A percentile compares a stretch with the other conserved stretches of the same genome.
phyloP scores from a whole-genome alignment of 1,140 invertebrate species.

The Amphibalanus amphitrite region DNA sequence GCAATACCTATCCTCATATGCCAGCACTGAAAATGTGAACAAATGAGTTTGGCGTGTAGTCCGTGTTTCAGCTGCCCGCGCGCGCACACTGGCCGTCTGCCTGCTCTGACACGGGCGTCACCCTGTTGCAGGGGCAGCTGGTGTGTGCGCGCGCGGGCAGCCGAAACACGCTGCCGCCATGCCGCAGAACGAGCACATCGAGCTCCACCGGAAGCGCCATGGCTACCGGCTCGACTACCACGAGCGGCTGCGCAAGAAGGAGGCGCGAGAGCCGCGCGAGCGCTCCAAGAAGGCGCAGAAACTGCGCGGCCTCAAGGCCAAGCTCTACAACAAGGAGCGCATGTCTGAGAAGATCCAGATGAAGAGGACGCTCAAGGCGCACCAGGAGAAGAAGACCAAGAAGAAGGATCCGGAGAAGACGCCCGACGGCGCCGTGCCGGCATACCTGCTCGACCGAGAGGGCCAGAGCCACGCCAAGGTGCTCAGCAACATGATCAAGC shows the following conservation, averaged over 20 bases:
- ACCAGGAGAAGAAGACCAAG: slow-evolving; percentile 78
- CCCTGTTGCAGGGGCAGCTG: slow-evolving; percentile 1
- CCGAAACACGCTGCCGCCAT: slow-evolving; percentile 30
- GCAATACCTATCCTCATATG: too few relatives aligned
- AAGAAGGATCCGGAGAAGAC: slow-evolving; percentile 58
- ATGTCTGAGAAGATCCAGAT: slow-evolving; percentile 97
- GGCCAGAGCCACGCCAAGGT: slow-evolving; percentile 86
- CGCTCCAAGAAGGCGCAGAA: slow-evolving; percentile 74
- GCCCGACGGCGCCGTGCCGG: slow-evolving; percentile 79
- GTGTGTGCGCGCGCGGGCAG: background rate
- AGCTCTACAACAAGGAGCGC: slow-evolving; percentile 90
- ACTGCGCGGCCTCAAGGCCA: slow-evolving; percentile 89
- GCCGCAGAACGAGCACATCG: slow-evolving; percentile 99
- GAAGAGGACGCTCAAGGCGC: slow-evolving; percentile 90
- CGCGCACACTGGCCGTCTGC: background rate
- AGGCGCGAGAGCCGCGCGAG: slow-evolving; percentile 81
- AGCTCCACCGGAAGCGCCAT: slow-evolving; percentile 87
- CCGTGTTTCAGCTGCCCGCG: background rate
- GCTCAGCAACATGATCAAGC: slow-evolving; percentile 98
- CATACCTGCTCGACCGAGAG: slow-evolving; percentile 92
- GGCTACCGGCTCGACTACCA: slow-evolving; percentile 94
- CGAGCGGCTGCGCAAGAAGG: slow-evolving; percentile 86
- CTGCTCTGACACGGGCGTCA: background rate
- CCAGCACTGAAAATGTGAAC: too few relatives aligned
- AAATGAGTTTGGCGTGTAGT: too few relatives aligned